These are phyloP conservation scores for Lithophane leautieri DNA, from an alignment of 2,888 invertebrate genomes.

Conservation along the genomic window DNA sequence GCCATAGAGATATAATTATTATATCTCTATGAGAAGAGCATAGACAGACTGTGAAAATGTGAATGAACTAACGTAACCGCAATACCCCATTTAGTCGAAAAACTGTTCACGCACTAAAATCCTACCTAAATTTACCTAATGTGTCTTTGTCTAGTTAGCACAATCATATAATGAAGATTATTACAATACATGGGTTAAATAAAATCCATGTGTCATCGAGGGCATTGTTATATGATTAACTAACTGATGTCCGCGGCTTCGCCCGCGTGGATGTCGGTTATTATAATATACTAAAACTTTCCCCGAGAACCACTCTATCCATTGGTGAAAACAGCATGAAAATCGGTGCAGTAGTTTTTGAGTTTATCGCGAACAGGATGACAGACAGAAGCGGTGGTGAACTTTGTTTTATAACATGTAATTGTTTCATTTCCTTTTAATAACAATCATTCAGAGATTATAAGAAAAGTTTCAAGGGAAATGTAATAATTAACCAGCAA, in stretches of 20 bases:
- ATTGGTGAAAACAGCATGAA: too few relatives aligned
- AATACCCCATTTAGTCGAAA: background rate
- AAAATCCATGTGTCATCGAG: slow-evolving; percentile 36
- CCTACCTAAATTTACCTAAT: background rate
- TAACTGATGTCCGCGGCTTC: too few relatives aligned
- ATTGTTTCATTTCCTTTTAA: slow-evolving; percentile 41
- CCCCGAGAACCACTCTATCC: too few relatives aligned
- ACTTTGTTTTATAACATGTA: too few relatives aligned
- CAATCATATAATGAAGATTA: slow-evolving; percentile 18
- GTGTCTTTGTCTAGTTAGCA: slow-evolving; percentile 1
- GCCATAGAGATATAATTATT: too few relatives aligned
- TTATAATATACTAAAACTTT: too few relatives aligned
- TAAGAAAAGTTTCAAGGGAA: slow-evolving; percentile 36
- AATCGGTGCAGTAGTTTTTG: too few relatives aligned
- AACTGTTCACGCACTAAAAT: background rate
- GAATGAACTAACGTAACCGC: background rate
- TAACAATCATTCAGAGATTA: slow-evolving; percentile 36
- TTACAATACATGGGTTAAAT: slow-evolving; percentile 4
- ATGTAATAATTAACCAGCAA: slow-evolving; percentile 16
- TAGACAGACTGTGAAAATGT: background rate
- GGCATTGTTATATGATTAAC: slow-evolving; percentile 35
- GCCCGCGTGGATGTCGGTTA: too few relatives aligned
- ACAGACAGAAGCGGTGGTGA: too few relatives aligned
- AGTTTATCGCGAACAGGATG: too few relatives aligned
- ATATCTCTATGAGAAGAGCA: too few relatives aligned